Conservation (phyloP, 1,140 invertebrate species). For the Calosoma granatense region DNA sequence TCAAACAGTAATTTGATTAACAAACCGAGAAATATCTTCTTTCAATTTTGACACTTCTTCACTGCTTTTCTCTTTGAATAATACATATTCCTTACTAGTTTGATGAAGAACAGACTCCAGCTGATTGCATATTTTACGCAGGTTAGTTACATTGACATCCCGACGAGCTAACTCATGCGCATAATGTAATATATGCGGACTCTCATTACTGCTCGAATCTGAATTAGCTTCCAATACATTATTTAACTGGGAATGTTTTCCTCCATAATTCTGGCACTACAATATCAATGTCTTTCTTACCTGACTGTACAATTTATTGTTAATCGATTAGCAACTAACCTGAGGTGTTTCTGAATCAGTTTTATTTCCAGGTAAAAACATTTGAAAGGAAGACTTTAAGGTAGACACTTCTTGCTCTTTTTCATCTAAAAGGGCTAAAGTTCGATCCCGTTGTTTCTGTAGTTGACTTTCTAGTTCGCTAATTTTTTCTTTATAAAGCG, state of each 20-base stretch:
- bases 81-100: slow-evolving; percentile 23
- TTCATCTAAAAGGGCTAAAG: slow-evolving; percentile 63
- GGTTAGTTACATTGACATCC: slow-evolving; percentile 64
- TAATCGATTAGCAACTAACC: neutral
- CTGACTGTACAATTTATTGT: slow-evolving; percentile 2
- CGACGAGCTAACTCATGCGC: slow-evolving; percentile 71
- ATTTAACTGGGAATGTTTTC: slow-evolving; percentile 1
- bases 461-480: slow-evolving; percentile 60
- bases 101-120: slow-evolving; percentile 59
- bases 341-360: slow-evolving; percentile 26
- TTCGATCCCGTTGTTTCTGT: slow-evolving; percentile 67
- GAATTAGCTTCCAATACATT: slow-evolving; percentile 13
- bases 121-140: slow-evolving; percentile 60
- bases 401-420: slow-evolving; percentile 69
- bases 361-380: slow-evolving; percentile 36
- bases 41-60: slow-evolving; percentile 10
- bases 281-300: neutral
- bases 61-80: slow-evolving; percentile 13
- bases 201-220: neutral
- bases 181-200: slow-evolving; percentile 69
- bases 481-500: slow-evolving; percentile 42
- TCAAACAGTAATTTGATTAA: neutral
- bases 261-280: neutral
- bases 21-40: neutral
- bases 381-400: slow-evolving; percentile 47